phyloP scores from a whole-genome alignment of 1,140 invertebrate genomes.

The Drosophila novamexicana region DNA sequence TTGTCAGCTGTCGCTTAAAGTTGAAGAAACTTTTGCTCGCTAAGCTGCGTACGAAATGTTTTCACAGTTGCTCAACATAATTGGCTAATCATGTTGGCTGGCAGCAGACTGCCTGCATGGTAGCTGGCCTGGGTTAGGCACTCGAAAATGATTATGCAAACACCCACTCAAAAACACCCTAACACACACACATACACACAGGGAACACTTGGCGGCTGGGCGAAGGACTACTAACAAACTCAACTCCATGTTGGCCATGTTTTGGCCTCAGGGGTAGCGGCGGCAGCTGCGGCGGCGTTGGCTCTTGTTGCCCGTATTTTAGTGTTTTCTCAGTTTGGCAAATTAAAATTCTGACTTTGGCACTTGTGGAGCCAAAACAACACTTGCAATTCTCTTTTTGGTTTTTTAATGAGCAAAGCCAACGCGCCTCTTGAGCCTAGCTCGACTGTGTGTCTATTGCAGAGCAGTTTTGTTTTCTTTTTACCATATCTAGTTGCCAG shows the following conservation, averaged over 20 bases:
- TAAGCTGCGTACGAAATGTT: constrained; percentile 44
- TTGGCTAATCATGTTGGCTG: constrained; percentile 68
- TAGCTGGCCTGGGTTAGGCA: constrained; percentile 16
- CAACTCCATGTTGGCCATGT: constrained; percentile 33
- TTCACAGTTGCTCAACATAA: constrained; percentile 56
- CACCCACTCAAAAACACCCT: constrained; percentile 32
- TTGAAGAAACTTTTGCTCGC: constrained; percentile 32
- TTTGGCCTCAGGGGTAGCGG: constrained; percentile 17
- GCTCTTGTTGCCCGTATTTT: constrained; percentile 24
- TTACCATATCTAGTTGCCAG: constrained; percentile 10
- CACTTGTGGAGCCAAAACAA: constrained; percentile 65
- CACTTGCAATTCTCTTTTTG: constrained; percentile 43
- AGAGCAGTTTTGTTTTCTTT: not conserved
- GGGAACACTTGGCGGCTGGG: not conserved
- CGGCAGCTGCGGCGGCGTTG: not conserved
- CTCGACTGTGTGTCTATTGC: too few relatives aligned
- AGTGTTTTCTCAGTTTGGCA: constrained; percentile 42
- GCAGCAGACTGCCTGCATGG: not conserved
- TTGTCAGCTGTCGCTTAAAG: constrained; percentile 73
- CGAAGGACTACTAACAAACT: constrained; percentile 16
- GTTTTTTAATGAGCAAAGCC: constrained; percentile 77
- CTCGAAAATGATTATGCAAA: constrained; percentile 53
- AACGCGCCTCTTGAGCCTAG: constrained; percentile 31
- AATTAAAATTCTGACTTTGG: constrained; percentile 80
- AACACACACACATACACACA: constrained; percentile 11